Base-by-base conservation (phyloP, 1,140 invertebrate species). In the Nasonia vitripennis region DNA sequence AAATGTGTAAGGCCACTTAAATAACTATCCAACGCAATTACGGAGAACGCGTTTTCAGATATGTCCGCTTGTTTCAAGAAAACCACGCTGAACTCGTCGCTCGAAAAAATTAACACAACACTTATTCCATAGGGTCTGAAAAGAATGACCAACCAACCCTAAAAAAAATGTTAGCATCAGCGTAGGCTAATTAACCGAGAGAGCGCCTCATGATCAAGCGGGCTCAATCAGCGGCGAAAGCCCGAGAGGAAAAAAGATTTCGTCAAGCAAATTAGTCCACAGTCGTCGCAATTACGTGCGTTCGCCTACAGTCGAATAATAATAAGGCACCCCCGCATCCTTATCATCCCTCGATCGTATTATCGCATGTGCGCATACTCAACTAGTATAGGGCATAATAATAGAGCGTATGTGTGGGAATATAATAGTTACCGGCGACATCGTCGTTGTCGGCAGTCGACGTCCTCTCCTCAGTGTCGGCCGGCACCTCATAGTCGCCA, bases 401-500 rank as follows among this genome's bases (percentile, higher is more conserved):
- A 14, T 2, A 9, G 70, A 70, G 14, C 7, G 34, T 34, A 17
- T n/a, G n/a, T 82, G 37, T 10, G 17, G 45, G 6, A 81, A 7
- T 81, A 68, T 10, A 74, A 83, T 83, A 27, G 55, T 84, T 86
- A 86, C 84, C 84, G 37, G 78, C 4, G n/a, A 86, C 12, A 70
- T 81, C 55, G 37, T 81, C 82, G 20, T 89, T 88, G 90, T 90
- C 88, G 83, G 89, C 89, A 84, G 87, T 89, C 71, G 87, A 79
- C 14, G 88, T 27, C 37, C 83, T 86, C 41, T 89, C 90, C 14
- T 89, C 90, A 20, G 87, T 84, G 75, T 89, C 87, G 9, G 85
- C 74, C 3, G 92, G 86, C 79, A 90, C 81, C 75, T 92, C 92
- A 84, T 93, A 92, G 86, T 93, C 92, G 23, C 87, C 88, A 37